Evolutionary conservation across 2,797 vertebrate species (phyloP).

Genomic region (Enteromius viviparus): DNA sequence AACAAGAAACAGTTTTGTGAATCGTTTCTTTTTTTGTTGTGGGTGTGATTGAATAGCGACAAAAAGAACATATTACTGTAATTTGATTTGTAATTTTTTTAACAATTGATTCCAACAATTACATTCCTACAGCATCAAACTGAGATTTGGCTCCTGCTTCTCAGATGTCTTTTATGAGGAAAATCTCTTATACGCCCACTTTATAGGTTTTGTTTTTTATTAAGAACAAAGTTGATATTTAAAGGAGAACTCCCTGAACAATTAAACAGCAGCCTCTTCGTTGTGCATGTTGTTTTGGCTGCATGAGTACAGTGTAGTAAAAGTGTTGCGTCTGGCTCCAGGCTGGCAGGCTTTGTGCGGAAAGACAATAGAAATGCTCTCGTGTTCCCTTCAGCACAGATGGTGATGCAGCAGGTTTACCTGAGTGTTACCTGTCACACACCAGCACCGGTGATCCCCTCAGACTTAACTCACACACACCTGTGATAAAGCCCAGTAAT

Average conservation of each 20-base stretch:
- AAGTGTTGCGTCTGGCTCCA: background rate
- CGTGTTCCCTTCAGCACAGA: constrained; percentile 71
- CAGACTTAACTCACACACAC: constrained; percentile 1
- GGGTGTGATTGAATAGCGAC: background rate
- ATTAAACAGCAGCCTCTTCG: background rate
- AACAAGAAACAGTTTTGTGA: background rate
- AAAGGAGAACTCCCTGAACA: constrained; percentile 6
- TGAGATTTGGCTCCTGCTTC: background rate
- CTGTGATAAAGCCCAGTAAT: background rate
- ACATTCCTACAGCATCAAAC: background rate
- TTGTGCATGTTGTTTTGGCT: constrained; percentile 24
- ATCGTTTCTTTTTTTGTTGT: background rate
- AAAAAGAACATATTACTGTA: background rate
- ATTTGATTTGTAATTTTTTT: background rate
- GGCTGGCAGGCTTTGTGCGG: constrained; percentile 60
- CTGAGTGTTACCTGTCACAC: constrained; percentile 42
- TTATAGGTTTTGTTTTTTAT: background rate
- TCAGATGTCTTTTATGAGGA: background rate
- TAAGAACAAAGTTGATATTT: background rate
- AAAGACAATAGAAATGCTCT: constrained; percentile 68
- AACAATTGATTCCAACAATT: background rate
- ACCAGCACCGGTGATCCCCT: background rate
- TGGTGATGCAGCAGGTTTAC: constrained; percentile 65
- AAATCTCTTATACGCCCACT: background rate
- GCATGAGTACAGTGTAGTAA: constrained; percentile 20